phyloP scores from a whole-genome alignment of 2,797 vertebrate species.

The Intellagama lesueurii region DNA sequence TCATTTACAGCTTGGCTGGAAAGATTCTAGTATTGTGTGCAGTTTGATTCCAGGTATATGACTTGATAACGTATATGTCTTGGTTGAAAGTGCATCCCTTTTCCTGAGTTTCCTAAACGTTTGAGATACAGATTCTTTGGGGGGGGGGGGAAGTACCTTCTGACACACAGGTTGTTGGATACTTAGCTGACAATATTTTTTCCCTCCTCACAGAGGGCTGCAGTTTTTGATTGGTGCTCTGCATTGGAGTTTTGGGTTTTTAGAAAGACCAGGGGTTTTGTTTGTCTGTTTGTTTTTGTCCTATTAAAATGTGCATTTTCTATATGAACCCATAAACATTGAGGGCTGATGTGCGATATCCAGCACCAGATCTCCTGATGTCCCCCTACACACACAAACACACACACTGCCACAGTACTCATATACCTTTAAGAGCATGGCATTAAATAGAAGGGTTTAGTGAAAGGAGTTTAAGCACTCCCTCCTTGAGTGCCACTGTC shows the following conservation, averaged over 20 bases:
- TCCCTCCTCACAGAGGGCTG: not conserved
- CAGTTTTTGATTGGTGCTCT: not conserved
- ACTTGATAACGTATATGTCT: not conserved
- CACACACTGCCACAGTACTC: no score
- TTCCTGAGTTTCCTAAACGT: not conserved
- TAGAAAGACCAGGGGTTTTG: not conserved
- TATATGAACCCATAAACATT: not conserved
- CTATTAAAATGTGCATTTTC: not conserved
- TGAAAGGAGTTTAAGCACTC: not conserved
- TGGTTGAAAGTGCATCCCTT: not conserved
- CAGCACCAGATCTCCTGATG: not conserved
- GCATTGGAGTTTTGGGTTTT: not conserved
- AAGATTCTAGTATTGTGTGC: not conserved
- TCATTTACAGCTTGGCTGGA: slow-evolving; percentile 42
- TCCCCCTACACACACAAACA: not conserved
- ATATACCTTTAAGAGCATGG: no score
- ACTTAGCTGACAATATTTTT: not conserved
- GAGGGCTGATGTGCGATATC: not conserved
- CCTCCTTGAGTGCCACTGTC: no score
- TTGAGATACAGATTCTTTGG: not conserved
- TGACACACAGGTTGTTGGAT: not conserved
- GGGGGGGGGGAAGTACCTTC: not conserved
- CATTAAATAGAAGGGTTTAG: not conserved
- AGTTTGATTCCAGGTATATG: slow-evolving; percentile 33
- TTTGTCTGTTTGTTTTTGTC: not conserved